Percentiles rank a stretch among this genome's conserved stretches.
Evolutionary conservation across 23 tunicate species (phyloP).

Genomic region (Ciona savignyi): DNA sequence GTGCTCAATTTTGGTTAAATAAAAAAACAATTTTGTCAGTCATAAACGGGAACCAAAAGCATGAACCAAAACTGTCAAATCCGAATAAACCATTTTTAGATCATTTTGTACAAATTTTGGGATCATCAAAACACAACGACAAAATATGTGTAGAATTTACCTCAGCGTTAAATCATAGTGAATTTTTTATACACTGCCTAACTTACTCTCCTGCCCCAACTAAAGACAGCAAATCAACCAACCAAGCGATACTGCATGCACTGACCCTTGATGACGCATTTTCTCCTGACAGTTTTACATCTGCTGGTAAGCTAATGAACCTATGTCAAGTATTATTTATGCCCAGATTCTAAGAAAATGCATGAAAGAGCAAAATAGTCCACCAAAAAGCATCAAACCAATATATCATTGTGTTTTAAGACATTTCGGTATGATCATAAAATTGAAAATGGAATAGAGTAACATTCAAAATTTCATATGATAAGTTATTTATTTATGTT

Average conservation of each 20-base stretch:
- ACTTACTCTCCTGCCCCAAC: slow-evolving; percentile 24
- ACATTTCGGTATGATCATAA: no score
- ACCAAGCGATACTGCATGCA: slow-evolving; percentile 16
- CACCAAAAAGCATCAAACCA: no score
- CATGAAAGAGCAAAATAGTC: no score
- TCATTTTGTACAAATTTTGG: no score
- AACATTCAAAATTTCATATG: no score
- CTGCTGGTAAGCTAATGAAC: no score
- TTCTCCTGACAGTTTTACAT: not conserved
- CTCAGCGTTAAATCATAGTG: slow-evolving; percentile 6
- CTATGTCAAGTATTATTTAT: no score
- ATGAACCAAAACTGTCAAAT: not conserved
- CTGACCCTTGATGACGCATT: not conserved
- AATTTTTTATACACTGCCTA: slow-evolving; percentile 50
- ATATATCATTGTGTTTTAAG: no score
- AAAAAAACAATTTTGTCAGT: not conserved
- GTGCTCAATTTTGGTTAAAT: not conserved
- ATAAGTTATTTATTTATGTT: no score
- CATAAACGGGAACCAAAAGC: not conserved
- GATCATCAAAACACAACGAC: not conserved
- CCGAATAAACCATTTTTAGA: not conserved
- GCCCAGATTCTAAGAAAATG: no score
- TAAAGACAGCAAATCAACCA: slow-evolving; percentile 16
- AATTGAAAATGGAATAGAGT: no score
- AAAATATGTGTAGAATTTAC: no score